Evolutionary conservation across 2,888 invertebrate genomes (phyloP).

Genomic region (Neoitamus cyanurus): DNA sequence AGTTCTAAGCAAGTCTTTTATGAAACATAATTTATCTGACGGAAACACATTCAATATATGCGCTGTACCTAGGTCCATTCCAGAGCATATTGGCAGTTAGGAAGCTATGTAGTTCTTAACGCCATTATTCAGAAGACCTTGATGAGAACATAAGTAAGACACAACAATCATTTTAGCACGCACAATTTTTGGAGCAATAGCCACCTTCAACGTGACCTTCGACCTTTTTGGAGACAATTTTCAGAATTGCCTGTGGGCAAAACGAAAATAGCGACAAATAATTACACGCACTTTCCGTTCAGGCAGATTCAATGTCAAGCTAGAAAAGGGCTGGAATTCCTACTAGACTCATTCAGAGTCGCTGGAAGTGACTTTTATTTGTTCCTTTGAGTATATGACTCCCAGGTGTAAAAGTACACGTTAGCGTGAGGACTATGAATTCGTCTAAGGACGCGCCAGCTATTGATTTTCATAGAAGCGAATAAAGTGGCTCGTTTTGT

Average conservation of each 20-base stretch:
- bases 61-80: too few species aligned
- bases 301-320: conserved; percentile 15
- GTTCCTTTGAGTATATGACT: background rate
- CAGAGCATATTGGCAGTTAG: too few species aligned
- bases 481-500: conserved; percentile 44
- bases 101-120: too few species aligned
- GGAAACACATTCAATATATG: too few species aligned
- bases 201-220: conserved; percentile 19
- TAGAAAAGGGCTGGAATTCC: background rate
- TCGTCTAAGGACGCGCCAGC: background rate
- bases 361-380: background rate
- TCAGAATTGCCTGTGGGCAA: background rate
- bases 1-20: too few species aligned
- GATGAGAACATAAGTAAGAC: background rate
- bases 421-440: background rate
- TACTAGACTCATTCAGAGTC: background rate
- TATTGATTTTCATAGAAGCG: conserved; percentile 35
- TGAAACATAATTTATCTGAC: too few species aligned
- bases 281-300: conserved; percentile 26
- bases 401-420: background rate
- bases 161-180: background rate
- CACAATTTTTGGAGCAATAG: background rate
- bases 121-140: background rate
- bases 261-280: background rate
- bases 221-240: background rate